phyloP scores from a whole-genome alignment of 1,140 invertebrate genomes.

The Cydia fagiglandana region DNA sequence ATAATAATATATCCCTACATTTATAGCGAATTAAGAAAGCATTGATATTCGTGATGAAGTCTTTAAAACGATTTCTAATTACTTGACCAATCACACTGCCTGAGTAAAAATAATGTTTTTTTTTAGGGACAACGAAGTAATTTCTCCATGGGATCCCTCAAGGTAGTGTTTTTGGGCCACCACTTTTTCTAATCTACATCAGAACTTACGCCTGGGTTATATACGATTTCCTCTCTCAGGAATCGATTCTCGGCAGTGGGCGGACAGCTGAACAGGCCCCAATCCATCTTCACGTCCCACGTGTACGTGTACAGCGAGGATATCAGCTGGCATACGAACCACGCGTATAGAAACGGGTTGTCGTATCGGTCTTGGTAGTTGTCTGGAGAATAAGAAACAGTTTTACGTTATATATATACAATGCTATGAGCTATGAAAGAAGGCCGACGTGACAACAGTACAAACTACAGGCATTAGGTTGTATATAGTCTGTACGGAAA shows the following conservation, averaged over 20 bases:
- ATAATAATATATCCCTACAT: not conserved
- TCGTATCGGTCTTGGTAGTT: conserved; percentile 81
- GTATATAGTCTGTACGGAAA: too few relatives aligned
- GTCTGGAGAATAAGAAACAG: conserved; percentile 68
- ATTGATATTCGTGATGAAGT: not conserved
- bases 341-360: conserved; percentile 91
- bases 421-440: too few relatives aligned
- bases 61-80: not conserved
- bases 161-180: not conserved
- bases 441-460: too few relatives aligned
- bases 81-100: not conserved
- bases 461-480: too few relatives aligned
- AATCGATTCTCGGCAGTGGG: conserved; percentile 92
- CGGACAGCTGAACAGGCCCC: conserved; percentile 95
- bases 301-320: conserved; percentile 92
- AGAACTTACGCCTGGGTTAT: conserved; percentile 83
- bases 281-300: conserved; percentile 99
- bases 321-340: conserved; percentile 87
- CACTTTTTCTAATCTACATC: conserved; percentile 60
- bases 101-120: not conserved
- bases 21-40: not conserved
- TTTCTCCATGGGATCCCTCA: not conserved
- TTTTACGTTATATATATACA: too few relatives aligned
- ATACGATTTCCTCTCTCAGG: conserved; percentile 88
- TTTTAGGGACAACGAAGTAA: not conserved